A percentile compares a stretch with the other conserved stretches of the same genome.
Conservation (phyloP, 1,140 invertebrate genomes). For the Propsilocerus akamusi region DNA sequence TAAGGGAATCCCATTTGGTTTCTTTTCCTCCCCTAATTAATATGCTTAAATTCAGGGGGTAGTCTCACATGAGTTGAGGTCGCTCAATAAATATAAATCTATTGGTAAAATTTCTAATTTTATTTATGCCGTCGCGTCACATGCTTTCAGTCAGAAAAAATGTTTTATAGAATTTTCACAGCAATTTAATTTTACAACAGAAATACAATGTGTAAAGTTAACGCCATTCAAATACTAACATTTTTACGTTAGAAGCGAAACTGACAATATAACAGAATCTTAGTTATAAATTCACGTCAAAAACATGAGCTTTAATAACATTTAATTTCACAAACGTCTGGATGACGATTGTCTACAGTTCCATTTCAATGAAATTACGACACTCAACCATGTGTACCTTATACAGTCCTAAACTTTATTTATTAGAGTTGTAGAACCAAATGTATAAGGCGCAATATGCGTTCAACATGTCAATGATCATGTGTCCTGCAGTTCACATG, state of each 20-base stretch:
- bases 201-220: too few species aligned
- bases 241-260: constrained; percentile 4
- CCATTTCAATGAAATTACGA: constrained; percentile 19
- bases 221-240: too few species aligned
- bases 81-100: too few species aligned
- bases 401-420: too few species aligned
- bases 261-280: constrained; percentile 12
- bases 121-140: too few species aligned
- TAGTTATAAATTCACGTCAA: constrained; percentile 11
- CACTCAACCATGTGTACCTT: constrained; percentile 38
- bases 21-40: constrained; percentile 83
- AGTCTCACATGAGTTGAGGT: constrained; percentile 50
- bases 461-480: constrained; percentile 65
- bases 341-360: too few species aligned
- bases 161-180: too few species aligned
- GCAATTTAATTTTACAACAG: too few species aligned
- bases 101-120: too few species aligned
- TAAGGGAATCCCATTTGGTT: constrained; percentile 76
- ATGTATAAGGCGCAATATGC: constrained; percentile 45
- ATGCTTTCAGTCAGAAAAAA: too few species aligned
- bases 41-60: constrained; percentile 77
- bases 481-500: constrained; percentile 65
- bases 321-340: too few species aligned
- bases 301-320: constrained; percentile 7
- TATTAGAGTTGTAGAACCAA: too few species aligned